phyloP scores from a whole-genome alignment of 1,140 invertebrate species.

The Drosophila grimshawi region DNA sequence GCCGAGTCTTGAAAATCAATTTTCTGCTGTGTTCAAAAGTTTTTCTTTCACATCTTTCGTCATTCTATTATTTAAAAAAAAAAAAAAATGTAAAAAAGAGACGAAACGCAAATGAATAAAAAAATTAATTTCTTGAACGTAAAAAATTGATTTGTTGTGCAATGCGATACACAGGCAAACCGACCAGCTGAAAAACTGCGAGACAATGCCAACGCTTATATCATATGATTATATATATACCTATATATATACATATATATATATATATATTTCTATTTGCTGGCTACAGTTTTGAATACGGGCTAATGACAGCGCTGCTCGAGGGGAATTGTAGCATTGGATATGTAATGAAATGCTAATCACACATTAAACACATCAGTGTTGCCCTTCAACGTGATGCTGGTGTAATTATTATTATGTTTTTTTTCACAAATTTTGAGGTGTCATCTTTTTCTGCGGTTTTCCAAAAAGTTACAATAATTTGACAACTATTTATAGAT shows the following conservation, averaged over 20 bases:
- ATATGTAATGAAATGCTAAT: neutral
- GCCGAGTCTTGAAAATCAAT: slow-evolving; percentile 52
- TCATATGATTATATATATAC: neutral
- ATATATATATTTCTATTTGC: slow-evolving; percentile 4
- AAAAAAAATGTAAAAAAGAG: slow-evolving; percentile 8
- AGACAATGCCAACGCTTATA: slow-evolving; percentile 28
- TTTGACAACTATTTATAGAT: too few species aligned
- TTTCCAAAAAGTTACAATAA: neutral
- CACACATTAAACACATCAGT: neutral
- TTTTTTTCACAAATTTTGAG: neutral
- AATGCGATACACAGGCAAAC: slow-evolving; percentile 15
- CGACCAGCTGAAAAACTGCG: slow-evolving; percentile 11
- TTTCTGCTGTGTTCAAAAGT: slow-evolving; percentile 51
- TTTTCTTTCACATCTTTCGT: slow-evolving; percentile 51
- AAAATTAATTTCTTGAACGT: slow-evolving; percentile 53
- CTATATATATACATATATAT: neutral
- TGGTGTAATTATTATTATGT: neutral
- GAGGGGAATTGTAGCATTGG: neutral
- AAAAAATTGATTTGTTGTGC: slow-evolving; percentile 57
- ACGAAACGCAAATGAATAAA: slow-evolving; percentile 24
- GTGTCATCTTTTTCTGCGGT: neutral
- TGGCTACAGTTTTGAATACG: slow-evolving; percentile 27
- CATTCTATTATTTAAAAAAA: slow-evolving; percentile 49
- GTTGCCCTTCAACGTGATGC: neutral
- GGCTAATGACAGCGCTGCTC: slow-evolving; percentile 16